Base-by-base conservation (phyloP, 2,888 invertebrate species). In the Leptura quadrifasciata region DNA sequence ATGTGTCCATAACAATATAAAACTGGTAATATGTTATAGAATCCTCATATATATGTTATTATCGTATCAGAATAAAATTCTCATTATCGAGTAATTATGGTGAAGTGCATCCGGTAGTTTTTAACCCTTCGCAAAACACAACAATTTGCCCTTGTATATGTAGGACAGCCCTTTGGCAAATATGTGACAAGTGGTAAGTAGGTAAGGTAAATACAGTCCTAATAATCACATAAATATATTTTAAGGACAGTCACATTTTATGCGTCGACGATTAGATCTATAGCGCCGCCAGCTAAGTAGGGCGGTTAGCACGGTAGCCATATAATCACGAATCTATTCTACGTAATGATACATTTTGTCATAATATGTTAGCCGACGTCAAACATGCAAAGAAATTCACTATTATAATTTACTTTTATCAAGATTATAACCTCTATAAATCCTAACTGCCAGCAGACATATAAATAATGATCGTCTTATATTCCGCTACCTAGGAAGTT, bases 351-450 rank as follows among this genome's bases (percentile, higher is more conserved):
- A 80, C 78, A 78, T 78, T 80, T 76, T 78, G 80, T 80, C 80
- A 77, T 78, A 75, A 80, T 74, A 77, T 74, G 78, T 74, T 74
- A 69, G 75, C 10, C 60, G 75, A 72, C 71, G 74, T 71, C 70
- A 73, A 70, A 73, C 80, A 80, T 78, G 81, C 81, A 75, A 80
- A 77, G 76, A 79, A 79, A 78, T 79, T 67, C 76, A 76, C 74
- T 73, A 77, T 78, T 81, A 79, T 81, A 81, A 80, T 80, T 81
- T 81, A 79, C 75, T 76, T 77, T 79, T 81, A 81, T 81, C 80
- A 64, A 76, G 80, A 80, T 80, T 69, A 64, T 68, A 72, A 74
- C 71, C 72, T 78, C 72, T 70, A 75, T 80, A 80, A 80, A 80
- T 79, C 78, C 74, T 77, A 65, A 72, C 68, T 77, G 78, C 78